phyloP scores from a whole-genome alignment of 2,113 vertebrate genomes.

The Cochlearius cochlearius region DNA sequence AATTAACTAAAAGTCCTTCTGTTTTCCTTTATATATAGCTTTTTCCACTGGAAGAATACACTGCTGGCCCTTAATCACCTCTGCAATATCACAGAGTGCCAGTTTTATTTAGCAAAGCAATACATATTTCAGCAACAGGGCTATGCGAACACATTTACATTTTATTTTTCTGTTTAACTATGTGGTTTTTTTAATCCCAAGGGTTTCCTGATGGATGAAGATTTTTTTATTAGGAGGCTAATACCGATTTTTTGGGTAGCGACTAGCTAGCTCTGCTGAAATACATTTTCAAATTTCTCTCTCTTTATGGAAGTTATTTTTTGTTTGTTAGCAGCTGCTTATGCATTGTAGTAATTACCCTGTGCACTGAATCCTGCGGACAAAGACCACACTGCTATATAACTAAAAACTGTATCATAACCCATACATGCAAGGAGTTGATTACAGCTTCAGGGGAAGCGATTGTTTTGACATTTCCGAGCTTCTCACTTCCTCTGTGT shows the following conservation, averaged over 20 bases:
- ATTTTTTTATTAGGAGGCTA: neutral
- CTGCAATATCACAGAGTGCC: neutral
- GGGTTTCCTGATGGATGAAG: neutral
- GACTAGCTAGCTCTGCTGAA: neutral
- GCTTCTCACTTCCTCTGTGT: neutral
- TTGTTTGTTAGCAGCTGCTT: neutral
- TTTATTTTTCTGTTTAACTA: slow-evolving; percentile 15
- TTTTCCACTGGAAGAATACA: slow-evolving; percentile 25
- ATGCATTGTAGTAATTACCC: neutral
- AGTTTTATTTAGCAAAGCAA: slow-evolving; percentile 25
- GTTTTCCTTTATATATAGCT: neutral
- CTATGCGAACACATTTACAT: neutral
- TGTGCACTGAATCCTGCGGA: neutral
- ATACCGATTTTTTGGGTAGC: neutral
- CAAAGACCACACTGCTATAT: neutral
- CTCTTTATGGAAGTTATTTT: neutral
- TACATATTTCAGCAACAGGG: neutral
- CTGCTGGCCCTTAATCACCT: neutral
- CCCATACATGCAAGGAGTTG: neutral
- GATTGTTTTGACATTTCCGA: neutral
- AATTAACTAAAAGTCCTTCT: neutral
- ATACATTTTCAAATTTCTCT: neutral
- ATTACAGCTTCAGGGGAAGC: neutral
- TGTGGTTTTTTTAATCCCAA: neutral
- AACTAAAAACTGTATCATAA: neutral